Evolutionary conservation across 2,888 invertebrate genomes (phyloP), one percentile per base, ranked within the genome.

Genomic region (Tigriopus californicus): DNA sequence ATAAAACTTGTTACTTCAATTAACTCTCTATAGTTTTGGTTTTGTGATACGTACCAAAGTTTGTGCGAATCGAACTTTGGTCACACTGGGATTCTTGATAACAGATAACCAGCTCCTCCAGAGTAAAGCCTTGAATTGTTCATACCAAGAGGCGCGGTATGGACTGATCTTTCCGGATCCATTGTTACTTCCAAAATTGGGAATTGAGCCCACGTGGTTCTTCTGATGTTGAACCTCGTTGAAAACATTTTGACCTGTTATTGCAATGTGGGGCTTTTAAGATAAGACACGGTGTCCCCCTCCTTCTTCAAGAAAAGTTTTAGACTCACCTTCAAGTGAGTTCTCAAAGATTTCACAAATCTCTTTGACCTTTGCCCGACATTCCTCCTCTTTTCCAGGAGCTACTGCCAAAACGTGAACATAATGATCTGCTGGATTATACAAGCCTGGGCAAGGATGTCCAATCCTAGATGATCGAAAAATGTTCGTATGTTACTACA

Each of bases 401-500:
- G 84, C 80, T 1, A 92, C 81, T 0, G 92, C 89, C 64, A 94
- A 71, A 1, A 87, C 79, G 68, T 91, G 86, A 53, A 95, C 84
- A 71, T 85, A 92, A 71, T 86, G 89, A 72, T 95, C 94, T 0
- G 91, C 91, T 2, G 92, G 92, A 70, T 92, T 94, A 73, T 86
- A 91, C 70, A 90, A 90, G 3, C 78, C 79, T 0, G 92, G 92
- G 69, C 88, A 88, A 0, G 81, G 80, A 12, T 84, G 83, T 24
- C 86, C 85, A 65, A 86, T 71, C 41, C 88, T 88, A 65, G 41
- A 69, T n/a, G n/a, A n/a, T n/a, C n/a, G n/a, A n/a, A n/a, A 68
- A 42, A 13, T 42, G 12, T 42, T 12, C 42, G 12, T 42, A 12
- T 42, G 13, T 12, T 42, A 42, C 12, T 12, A 42, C 13, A 12